Conservation (phyloP, 2,888 invertebrate genomes). For the Cactoblastis cactorum region DNA sequence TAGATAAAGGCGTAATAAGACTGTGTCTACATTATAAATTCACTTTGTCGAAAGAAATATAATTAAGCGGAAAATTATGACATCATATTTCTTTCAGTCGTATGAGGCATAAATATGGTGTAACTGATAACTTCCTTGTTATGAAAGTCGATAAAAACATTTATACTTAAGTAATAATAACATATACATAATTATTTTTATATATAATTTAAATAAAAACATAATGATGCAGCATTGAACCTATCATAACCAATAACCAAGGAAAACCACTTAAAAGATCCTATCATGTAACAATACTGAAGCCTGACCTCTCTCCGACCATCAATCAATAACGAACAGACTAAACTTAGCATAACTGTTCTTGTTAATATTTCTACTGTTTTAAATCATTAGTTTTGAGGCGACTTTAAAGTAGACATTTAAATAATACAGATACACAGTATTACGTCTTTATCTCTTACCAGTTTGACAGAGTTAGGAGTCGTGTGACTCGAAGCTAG, state of each 20-base stretch:
- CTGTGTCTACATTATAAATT: too few species aligned
- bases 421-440: too few species aligned
- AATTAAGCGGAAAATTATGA: too few species aligned
- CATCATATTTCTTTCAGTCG: too few species aligned
- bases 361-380: slow-evolving; percentile 4
- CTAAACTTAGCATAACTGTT: slow-evolving; percentile 10
- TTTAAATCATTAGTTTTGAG: not conserved
- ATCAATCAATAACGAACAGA: slow-evolving; percentile 5
- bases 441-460: too few species aligned
- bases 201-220: not conserved
- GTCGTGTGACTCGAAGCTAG: too few species aligned
- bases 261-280: not conserved
- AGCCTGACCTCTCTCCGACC: not conserved
- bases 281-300: not conserved
- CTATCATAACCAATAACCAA: not conserved
- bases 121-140: not conserved
- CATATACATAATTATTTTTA: too few species aligned
- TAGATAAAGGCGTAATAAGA: too few species aligned
- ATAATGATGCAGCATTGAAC: not conserved
- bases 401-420: too few species aligned
- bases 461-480: too few species aligned
- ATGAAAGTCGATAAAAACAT: not conserved
- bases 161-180: not conserved
- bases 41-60: too few species aligned
- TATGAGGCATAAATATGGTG: too few species aligned